Conservation (phyloP, 2,888 invertebrate genomes). For the Chymomyza caudatula region DNA sequence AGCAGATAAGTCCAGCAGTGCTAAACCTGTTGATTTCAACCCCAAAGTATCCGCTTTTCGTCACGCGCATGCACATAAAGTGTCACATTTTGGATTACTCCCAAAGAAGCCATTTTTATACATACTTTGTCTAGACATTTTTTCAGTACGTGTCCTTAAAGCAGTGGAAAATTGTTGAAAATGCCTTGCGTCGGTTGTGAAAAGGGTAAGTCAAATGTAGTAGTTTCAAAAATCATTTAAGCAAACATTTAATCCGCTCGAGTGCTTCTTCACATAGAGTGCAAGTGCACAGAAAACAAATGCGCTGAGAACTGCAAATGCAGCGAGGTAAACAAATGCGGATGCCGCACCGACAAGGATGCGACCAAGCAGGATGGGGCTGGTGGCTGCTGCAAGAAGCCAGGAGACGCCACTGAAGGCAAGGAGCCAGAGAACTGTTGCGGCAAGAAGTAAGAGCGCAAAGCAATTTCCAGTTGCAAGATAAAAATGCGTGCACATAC, state of each 20-base stretch:
- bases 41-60: not conserved
- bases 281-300: constrained; percentile 73
- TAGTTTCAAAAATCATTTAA: not conserved
- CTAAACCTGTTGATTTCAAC: not conserved
- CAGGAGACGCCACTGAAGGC: not conserved
- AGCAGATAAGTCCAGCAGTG: not conserved
- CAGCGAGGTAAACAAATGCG: constrained; percentile 48
- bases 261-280: constrained; percentile 57
- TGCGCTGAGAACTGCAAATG: constrained; percentile 74
- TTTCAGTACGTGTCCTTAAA: not conserved
- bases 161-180: constrained; percentile 12
- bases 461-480: not conserved
- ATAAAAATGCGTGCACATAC: constrained; percentile 7
- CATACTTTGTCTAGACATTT: not conserved
- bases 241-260: not conserved
- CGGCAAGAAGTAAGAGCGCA: constrained; percentile 26
- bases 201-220: constrained; percentile 48
- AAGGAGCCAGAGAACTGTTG: constrained; percentile 24
- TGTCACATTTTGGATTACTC: constrained; percentile 10
- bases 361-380: not conserved
- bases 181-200: constrained; percentile 72
- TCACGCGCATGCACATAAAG: constrained; percentile 42
- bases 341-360: constrained; percentile 25
- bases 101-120: not conserved
- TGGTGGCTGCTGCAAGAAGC: constrained; percentile 33